A percentile compares a stretch with the other conserved stretches of the same genome.
Evolutionary conservation across 2,113 vertebrate genomes (phyloP).

Genomic region (Hyla sarda): DNA sequence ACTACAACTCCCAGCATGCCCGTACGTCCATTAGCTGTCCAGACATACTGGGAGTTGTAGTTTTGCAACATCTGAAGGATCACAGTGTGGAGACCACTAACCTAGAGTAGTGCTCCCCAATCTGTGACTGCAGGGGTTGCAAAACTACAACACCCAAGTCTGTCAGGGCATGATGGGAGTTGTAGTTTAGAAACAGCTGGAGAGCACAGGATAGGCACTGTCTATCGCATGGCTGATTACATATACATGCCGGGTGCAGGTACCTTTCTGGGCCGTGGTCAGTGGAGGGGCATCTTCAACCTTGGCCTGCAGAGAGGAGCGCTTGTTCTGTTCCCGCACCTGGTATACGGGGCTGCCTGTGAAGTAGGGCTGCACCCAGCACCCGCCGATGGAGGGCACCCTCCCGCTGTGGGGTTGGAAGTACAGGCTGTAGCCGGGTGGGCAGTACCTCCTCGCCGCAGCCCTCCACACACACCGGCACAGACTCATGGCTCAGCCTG

Average conservation of each 20-base stretch:
- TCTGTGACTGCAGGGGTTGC: too few species aligned
- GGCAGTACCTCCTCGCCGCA: neutral
- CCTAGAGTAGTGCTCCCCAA: too few species aligned
- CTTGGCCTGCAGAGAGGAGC: constrained; percentile 68
- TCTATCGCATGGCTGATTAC: too few species aligned
- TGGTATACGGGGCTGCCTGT: constrained; percentile 50
- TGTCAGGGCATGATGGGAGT: too few species aligned
- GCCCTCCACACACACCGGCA: constrained; percentile 20
- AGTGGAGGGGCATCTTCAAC: constrained; percentile 63
- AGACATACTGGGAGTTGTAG: too few species aligned
- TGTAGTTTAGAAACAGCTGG: too few species aligned
- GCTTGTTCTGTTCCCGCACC: constrained; percentile 58
- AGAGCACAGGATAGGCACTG: too few species aligned
- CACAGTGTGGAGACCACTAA: too few species aligned
- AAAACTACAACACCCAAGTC: too few species aligned
- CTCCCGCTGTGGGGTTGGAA: neutral
- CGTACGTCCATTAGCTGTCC: too few species aligned
- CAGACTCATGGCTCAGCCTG: neutral
- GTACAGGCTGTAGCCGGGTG: neutral
- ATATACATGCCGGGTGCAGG: neutral
- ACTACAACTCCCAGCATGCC: too few species aligned
- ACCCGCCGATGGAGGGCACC: neutral
- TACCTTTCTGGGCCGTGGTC: constrained; percentile 84
- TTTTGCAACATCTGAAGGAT: too few species aligned
- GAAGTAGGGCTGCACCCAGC: constrained; percentile 63